Percentiles rank a stretch among this genome's conserved stretches.
phyloP scores from a whole-genome alignment of 2,888 invertebrate genomes.

The Thyatira batis region DNA sequence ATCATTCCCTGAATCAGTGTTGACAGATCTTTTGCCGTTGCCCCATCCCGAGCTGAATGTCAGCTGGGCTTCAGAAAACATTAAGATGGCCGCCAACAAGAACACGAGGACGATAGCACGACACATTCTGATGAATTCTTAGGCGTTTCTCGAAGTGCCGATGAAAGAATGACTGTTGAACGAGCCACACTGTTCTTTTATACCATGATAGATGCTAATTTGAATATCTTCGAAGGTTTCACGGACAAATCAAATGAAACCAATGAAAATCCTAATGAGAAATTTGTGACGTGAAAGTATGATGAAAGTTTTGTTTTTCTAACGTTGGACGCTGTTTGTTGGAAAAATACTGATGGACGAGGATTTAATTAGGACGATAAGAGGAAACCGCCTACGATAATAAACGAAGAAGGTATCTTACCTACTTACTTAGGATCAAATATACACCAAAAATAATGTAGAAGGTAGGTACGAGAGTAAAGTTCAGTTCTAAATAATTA shows the following conservation, averaged over 20 bases:
- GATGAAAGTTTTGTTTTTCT: slow-evolving; percentile 24
- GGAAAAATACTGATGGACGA: slow-evolving; percentile 10
- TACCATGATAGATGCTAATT: slow-evolving; percentile 21
- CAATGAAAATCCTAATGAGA: slow-evolving; percentile 24
- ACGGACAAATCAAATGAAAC: slow-evolving; percentile 60
- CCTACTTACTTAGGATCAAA: too few species aligned
- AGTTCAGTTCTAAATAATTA: too few species aligned
- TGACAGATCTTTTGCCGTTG: slow-evolving; percentile 60
- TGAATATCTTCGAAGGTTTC: slow-evolving; percentile 33
- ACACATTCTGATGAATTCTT: slow-evolving; percentile 36
- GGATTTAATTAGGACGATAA: neutral
- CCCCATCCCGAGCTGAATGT: slow-evolving; percentile 84
- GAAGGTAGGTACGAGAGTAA: too few species aligned
- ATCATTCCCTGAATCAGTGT: slow-evolving; percentile 31
- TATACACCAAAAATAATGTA: too few species aligned
- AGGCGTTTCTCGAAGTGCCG: neutral
- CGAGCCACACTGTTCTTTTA: slow-evolving; percentile 24
- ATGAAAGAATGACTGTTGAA: slow-evolving; percentile 14
- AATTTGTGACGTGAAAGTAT: slow-evolving; percentile 3
- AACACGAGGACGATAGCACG: slow-evolving; percentile 37
- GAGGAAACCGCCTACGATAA: too few species aligned
- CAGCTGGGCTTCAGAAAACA: slow-evolving; percentile 68
- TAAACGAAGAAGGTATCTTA: neutral
- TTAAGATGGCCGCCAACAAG: slow-evolving; percentile 33
- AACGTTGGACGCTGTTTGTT: slow-evolving; percentile 5